phyloP scores from a whole-genome alignment of 2,113 vertebrate genomes.

The Notothenia coriiceps region DNA sequence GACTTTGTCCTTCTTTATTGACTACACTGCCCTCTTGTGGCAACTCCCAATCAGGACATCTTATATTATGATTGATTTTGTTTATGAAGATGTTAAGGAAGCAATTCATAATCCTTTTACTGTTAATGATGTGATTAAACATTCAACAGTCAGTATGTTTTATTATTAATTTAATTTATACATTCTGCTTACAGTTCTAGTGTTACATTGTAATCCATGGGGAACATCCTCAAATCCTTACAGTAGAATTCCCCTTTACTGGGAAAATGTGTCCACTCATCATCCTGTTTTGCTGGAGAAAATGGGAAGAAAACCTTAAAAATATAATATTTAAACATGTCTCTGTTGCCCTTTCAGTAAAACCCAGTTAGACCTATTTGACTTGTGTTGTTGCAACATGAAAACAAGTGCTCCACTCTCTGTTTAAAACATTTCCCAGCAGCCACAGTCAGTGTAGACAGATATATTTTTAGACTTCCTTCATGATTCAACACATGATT shows the following conservation, averaged over 20 bases:
- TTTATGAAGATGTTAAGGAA: too few species aligned
- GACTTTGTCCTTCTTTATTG: not conserved
- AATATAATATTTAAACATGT: not conserved
- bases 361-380: not conserved
- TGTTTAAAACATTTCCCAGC: not conserved
- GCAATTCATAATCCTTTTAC: not conserved
- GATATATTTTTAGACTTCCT: constrained; percentile 59
- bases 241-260: not conserved
- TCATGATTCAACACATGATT: constrained; percentile 50
- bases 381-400: not conserved
- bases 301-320: too few species aligned
- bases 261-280: not conserved
- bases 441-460: not conserved
- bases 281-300: not conserved
- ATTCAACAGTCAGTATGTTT: too few species aligned
- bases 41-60: not conserved
- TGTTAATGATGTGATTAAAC: not conserved
- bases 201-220: not conserved
- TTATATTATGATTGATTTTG: too few species aligned
- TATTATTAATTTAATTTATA: too few species aligned
- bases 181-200: too few species aligned
- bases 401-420: constrained; percentile 18
- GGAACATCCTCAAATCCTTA: not conserved
- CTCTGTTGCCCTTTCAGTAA: not conserved
- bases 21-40: constrained; percentile 58